Evolutionary conservation across 2,797 vertebrate genomes (phyloP).

Genomic region (Siniperca undulata): DNA sequence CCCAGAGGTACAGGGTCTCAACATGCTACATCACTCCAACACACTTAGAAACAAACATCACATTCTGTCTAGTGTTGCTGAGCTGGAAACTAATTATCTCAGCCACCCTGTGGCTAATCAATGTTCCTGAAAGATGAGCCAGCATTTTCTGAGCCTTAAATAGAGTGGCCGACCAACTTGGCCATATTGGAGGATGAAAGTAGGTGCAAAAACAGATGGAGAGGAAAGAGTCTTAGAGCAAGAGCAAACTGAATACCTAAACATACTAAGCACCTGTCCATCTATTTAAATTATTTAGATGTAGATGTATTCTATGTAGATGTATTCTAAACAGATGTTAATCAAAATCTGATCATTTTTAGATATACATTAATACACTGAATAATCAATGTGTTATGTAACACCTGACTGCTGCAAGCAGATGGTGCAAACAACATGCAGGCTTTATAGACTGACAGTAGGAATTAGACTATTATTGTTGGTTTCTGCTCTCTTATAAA

Average conservation of each 20-base stretch:
- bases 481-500: background rate
- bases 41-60: conserved; percentile 64
- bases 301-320: conserved; percentile 30
- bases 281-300: conserved; percentile 30
- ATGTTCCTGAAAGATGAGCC: conserved; percentile 82
- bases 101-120: conserved; percentile 75
- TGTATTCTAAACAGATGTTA: conserved; percentile 41
- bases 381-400: conserved; percentile 30
- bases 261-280: background rate
- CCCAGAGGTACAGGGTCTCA: conserved; percentile 43
- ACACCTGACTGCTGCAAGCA: conserved; percentile 28
- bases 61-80: conserved; percentile 64
- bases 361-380: conserved; percentile 27
- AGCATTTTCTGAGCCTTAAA: conserved; percentile 77
- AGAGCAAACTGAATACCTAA: conserved; percentile 38
- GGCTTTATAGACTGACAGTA: background rate
- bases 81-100: conserved; percentile 82
- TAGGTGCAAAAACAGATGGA: conserved; percentile 70
- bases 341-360: conserved; percentile 37
- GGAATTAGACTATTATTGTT: background rate
- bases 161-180: conserved; percentile 67
- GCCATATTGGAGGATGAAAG: conserved; percentile 66
- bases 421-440: conserved; percentile 15
- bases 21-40: conserved; percentile 59
- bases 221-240: conserved; percentile 28